A percentile compares a stretch with the other conserved stretches of the same genome.
Conservation (phyloP, 2,888 invertebrate genomes). For the Lasioglossum leucozonium region DNA sequence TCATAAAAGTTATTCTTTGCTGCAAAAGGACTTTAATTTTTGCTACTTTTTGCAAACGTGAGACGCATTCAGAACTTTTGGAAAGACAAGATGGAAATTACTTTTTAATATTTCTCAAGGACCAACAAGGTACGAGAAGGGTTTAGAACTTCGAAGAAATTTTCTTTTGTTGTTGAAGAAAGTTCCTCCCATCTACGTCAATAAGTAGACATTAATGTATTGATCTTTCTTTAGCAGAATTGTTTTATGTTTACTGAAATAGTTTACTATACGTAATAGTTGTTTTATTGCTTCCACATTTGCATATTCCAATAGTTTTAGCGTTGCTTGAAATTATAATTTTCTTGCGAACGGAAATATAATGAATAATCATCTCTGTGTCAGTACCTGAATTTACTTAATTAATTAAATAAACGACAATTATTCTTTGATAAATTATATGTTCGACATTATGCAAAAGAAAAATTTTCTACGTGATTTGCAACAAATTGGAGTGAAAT, state of each 20-base stretch:
- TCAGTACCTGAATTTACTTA: background rate
- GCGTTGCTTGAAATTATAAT: background rate
- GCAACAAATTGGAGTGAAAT: too few relatives aligned
- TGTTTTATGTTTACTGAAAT: background rate
- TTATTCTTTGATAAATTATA: too few relatives aligned
- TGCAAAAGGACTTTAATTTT: background rate
- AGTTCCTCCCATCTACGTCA: background rate
- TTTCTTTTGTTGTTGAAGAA: constrained; percentile 1
- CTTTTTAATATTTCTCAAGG: background rate
- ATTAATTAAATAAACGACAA: too few relatives aligned
- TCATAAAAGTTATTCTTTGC: background rate
- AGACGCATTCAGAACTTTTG: background rate
- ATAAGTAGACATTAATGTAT: background rate
- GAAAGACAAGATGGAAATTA: background rate
- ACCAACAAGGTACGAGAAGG: background rate
- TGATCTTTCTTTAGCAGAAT: background rate
- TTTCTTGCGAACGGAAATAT: background rate
- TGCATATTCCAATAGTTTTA: background rate
- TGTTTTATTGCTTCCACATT: background rate
- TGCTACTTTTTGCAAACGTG: background rate
- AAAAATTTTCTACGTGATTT: too few relatives aligned
- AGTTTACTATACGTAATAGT: background rate
- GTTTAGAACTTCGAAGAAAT: background rate
- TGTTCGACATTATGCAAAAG: background rate
- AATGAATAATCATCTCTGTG: background rate